Percentiles rank a stretch among this genome's conserved stretches.
Conservation (phyloP, 1,140 invertebrate species). For the Campoletis sonorensis region DNA sequence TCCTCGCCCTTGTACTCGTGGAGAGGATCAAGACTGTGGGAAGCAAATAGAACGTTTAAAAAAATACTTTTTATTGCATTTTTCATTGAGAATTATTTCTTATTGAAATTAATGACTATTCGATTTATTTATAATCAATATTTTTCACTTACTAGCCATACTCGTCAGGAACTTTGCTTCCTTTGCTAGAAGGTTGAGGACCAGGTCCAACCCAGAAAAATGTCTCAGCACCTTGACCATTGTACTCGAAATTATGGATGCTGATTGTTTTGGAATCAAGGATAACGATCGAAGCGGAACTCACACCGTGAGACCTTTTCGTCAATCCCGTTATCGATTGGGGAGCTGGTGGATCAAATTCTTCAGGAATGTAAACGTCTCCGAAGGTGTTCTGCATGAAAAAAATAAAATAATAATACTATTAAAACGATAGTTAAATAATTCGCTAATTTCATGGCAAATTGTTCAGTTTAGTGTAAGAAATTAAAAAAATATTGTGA, state of each 20-base stretch:
- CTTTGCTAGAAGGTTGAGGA: constrained; percentile 88
- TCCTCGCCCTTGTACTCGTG: constrained; percentile 85
- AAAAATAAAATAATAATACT: constrained; percentile 39
- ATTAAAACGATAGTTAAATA: no score
- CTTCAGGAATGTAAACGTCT: constrained; percentile 93
- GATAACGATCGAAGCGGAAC: constrained; percentile 85
- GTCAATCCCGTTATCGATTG: constrained; percentile 85
- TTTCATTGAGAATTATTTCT: neutral
- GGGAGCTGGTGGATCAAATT: constrained; percentile 90
- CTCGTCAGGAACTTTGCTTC: constrained; percentile 91
- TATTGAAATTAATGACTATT: no score
- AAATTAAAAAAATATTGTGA: no score
- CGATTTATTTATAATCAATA: no score
- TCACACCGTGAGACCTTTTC: constrained; percentile 82
- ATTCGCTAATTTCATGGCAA: no score
- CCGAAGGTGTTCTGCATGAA: constrained; percentile 86
- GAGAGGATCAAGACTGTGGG: constrained; percentile 82
- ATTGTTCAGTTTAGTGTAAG: no score
- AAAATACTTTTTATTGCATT: neutral
- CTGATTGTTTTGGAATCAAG: constrained; percentile 89
- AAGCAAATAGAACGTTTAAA: neutral
- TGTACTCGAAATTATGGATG: constrained; percentile 86
- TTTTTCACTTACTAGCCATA: constrained; percentile 89
- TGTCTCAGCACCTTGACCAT: constrained; percentile 85
- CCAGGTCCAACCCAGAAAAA: constrained; percentile 94